phyloP scores from a whole-genome alignment of 2,888 invertebrate genomes.

The Polyommatus icarus region DNA sequence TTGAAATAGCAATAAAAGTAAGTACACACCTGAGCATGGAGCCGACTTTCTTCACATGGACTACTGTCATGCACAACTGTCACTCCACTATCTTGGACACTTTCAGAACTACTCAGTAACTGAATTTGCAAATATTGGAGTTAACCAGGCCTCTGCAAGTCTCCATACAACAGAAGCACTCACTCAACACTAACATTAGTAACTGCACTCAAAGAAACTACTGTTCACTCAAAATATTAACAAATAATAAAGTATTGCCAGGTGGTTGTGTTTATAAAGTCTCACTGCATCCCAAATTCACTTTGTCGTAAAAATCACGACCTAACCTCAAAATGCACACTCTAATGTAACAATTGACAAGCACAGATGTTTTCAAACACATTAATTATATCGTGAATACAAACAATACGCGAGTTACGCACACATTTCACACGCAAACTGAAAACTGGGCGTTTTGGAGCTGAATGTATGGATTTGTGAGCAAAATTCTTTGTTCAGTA shows the following conservation, averaged over 20 bases:
- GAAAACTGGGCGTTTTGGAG: conserved; percentile 56
- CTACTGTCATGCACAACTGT: conserved; percentile 33
- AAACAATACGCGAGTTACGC: conserved; percentile 57
- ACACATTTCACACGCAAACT: conserved; percentile 63
- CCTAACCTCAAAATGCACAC: conserved; percentile 76
- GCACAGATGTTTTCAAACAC: conserved; percentile 69
- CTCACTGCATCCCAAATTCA: conserved; percentile 43
- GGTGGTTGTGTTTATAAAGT: conserved; percentile 19
- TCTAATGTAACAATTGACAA: conserved; percentile 61
- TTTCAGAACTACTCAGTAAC: background rate
- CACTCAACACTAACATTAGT: background rate
- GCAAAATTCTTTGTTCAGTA: conserved; percentile 78
- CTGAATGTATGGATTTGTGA: conserved; percentile 65
- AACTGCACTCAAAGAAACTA: background rate
- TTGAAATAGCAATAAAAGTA: background rate
- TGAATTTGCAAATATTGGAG: background rate
- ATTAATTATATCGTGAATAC: conserved; percentile 58
- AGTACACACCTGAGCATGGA: conserved; percentile 44
- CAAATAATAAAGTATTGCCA: conserved; percentile 13
- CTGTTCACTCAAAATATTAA: conserved; percentile 16
- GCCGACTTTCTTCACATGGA: conserved; percentile 38
- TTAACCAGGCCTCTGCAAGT: background rate
- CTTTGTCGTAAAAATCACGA: conserved; percentile 58
- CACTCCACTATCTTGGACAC: conserved; percentile 40
- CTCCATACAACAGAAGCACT: background rate